Conservation (phyloP, 2,797 vertebrate species). For the Crax fasciolata region DNA sequence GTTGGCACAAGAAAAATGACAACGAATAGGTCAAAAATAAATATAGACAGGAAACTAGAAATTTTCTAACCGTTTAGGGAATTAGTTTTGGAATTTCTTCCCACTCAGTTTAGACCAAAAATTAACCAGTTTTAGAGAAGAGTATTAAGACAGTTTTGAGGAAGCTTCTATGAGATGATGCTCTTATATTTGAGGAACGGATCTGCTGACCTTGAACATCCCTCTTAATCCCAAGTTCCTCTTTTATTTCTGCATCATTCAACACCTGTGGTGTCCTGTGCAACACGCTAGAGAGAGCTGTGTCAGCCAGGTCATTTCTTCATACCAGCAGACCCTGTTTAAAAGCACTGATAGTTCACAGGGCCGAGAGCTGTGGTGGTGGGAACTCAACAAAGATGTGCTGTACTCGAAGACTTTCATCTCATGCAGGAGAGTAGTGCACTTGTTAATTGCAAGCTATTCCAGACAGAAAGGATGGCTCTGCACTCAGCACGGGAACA, state of each 20-base stretch:
- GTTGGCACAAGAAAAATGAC: slow-evolving; percentile 28
- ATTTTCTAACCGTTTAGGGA: neutral
- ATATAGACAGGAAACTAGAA: slow-evolving; percentile 15
- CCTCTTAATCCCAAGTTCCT: neutral
- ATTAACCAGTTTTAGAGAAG: neutral
- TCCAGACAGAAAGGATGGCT: neutral
- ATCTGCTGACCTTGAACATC: slow-evolving; percentile 33
- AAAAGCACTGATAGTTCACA: neutral
- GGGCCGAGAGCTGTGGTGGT: neutral
- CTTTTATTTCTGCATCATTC: slow-evolving; percentile 36
- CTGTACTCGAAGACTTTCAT: neutral
- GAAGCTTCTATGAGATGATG: accelerated
- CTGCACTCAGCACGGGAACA: neutral
- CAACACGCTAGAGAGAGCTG: neutral
- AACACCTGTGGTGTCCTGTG: neutral
- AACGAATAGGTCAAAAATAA: slow-evolving; percentile 45
- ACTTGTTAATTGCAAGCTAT: neutral
- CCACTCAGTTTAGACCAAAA: neutral
- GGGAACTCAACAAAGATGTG: neutral
- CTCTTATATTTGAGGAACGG: neutral
- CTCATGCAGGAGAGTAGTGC: neutral
- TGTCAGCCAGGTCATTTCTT: slow-evolving; percentile 32
- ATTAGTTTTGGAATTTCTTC: neutral
- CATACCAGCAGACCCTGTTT: neutral
- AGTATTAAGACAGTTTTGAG: neutral